Evolutionary conservation across 2,797 vertebrate genomes (phyloP).

Genomic region (Ispidina picta): DNA sequence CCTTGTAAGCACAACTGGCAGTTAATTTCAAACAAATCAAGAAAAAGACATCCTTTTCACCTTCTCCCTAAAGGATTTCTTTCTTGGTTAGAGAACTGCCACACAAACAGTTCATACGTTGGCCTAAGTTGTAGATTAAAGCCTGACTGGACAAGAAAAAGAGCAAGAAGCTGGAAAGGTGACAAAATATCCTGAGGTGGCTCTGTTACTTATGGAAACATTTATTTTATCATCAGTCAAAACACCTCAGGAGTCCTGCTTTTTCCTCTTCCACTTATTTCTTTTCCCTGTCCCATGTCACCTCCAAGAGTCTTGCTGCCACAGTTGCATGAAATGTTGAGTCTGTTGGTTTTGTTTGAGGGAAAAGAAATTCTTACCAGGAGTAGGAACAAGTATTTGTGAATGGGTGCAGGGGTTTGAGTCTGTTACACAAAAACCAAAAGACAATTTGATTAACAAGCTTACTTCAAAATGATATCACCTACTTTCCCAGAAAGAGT

Average conservation of each 20-base stretch:
- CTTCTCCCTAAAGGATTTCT: neutral
- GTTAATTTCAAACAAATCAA: neutral
- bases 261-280: neutral
- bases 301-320: neutral
- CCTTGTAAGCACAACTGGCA: neutral
- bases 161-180: neutral
- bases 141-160: neutral
- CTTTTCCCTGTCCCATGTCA: neutral
- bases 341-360: neutral
- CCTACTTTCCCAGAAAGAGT: neutral
- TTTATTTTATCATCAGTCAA: constrained; percentile 6
- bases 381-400: neutral
- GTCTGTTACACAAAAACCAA: neutral
- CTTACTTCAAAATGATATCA: neutral
- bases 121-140: neutral
- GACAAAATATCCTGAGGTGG: neutral
- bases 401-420: neutral
- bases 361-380: neutral
- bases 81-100: neutral
- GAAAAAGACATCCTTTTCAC: neutral
- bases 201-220: neutral
- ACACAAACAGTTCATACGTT: neutral
- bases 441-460: neutral
- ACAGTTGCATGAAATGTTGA: neutral
- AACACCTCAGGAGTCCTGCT: neutral